These are phyloP conservation scores for Lasius platythorax DNA, from an alignment of 2,888 invertebrate genomes.

Conservation along the genomic window DNA sequence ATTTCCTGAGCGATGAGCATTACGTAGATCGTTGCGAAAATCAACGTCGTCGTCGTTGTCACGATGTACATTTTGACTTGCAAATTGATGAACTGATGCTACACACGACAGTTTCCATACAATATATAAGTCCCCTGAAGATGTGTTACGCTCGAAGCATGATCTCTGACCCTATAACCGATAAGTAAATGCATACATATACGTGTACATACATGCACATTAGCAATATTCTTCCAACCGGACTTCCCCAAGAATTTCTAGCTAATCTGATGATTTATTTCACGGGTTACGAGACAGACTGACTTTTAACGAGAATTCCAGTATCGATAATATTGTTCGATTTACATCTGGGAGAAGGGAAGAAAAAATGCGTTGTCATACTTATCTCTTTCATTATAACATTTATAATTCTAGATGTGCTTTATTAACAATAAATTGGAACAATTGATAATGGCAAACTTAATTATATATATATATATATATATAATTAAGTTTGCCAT, in stretches of 20 bases:
- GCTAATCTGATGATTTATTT: background rate
- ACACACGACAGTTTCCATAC: background rate
- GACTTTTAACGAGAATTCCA: constrained; percentile 13
- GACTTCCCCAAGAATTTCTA: background rate
- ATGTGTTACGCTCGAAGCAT: background rate
- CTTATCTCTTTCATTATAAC: background rate
- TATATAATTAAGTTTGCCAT: background rate
- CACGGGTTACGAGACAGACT: background rate
- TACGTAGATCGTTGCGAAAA: background rate
- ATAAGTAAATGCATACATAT: background rate
- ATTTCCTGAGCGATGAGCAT: background rate
- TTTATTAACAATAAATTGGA: background rate
- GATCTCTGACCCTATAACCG: constrained; percentile 4
- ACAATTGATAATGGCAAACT: background rate
- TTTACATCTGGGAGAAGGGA: background rate
- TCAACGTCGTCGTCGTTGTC: background rate
- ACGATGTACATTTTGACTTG: constrained; percentile 20
- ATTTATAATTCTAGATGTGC: background rate
- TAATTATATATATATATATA: background rate
- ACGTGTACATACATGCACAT: background rate
- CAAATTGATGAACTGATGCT: constrained; percentile 14
- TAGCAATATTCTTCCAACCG: background rate
- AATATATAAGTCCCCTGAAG: constrained; percentile 3
- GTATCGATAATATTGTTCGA: background rate
- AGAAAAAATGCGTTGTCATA: background rate